These are phyloP conservation scores for Trichonephila inaurata DNA, from an alignment of 1,140 invertebrate genomes.

Conservation along the genomic window DNA sequence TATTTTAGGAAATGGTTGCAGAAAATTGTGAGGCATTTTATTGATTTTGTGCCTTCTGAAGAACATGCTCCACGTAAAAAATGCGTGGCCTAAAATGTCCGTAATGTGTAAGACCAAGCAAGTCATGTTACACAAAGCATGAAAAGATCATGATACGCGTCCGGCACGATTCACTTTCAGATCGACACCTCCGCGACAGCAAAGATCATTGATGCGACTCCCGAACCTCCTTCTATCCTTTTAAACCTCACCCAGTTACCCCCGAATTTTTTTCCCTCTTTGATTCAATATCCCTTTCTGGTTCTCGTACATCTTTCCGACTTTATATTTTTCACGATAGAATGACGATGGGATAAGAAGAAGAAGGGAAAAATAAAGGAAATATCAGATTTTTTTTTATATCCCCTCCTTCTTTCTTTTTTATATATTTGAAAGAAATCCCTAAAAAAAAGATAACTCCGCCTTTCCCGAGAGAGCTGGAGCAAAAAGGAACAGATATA, in stretches of 20 bases:
- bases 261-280: neutral
- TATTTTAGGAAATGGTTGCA: too few species aligned
- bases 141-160: conserved; percentile 45
- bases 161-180: conserved; percentile 52
- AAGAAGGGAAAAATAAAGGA: conserved; percentile 37
- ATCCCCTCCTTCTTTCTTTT: neutral
- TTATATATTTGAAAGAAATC: conserved; percentile 11
- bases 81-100: conserved; percentile 27
- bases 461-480: conserved; percentile 14
- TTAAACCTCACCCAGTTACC: conserved; percentile 32
- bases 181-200: conserved; percentile 53
- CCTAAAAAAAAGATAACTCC: conserved; percentile 46
- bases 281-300: conserved; percentile 47
- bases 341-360: conserved; percentile 47
- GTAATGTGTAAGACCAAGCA: neutral
- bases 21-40: too few species aligned
- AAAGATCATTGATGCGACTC: conserved; percentile 13
- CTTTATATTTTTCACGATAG: conserved; percentile 61
- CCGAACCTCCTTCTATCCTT: conserved; percentile 41
- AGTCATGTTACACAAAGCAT: conserved; percentile 13
- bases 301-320: conserved; percentile 44
- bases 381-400: neutral
- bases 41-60: neutral
- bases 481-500: conserved; percentile 30
- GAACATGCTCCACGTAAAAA: neutral